A percentile compares a stretch with the other conserved stretches of the same genome.
phyloP scores from a whole-genome alignment of 2,888 invertebrate species.

The Hypomecis atomaria region DNA sequence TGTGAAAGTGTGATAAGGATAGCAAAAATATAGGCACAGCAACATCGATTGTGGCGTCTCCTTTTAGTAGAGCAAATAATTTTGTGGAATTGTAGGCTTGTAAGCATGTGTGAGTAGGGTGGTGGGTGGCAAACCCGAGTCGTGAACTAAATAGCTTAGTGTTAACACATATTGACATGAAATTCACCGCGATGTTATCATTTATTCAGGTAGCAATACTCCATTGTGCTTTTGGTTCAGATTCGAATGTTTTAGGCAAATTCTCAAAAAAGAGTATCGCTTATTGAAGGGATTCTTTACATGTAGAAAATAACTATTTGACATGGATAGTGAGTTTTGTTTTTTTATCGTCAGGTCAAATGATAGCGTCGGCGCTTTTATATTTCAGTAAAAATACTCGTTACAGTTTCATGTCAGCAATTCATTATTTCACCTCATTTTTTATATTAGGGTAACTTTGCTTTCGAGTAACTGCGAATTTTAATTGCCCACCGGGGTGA shows the following conservation, averaged over 20 bases:
- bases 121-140: constrained; percentile 69
- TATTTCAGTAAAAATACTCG: too few species aligned
- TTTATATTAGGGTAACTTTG: constrained; percentile 76
- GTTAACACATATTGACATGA: constrained; percentile 85
- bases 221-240: constrained; percentile 70
- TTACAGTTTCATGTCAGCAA: constrained; percentile 58
- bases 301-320: too few species aligned
- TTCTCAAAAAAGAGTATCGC: too few species aligned
- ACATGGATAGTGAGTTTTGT: too few species aligned
- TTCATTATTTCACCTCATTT: constrained; percentile 77
- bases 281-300: too few species aligned
- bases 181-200: constrained; percentile 84
- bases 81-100: constrained; percentile 40
- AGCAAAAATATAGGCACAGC: too few species aligned
- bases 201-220: constrained; percentile 81
- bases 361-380: too few species aligned
- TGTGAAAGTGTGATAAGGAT: too few species aligned
- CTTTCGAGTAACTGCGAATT: constrained; percentile 76
- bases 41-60: too few species aligned
- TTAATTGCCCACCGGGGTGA: constrained; percentile 69
- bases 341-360: too few species aligned
- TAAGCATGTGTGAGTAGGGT: constrained; percentile 59
- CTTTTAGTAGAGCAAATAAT: too few species aligned
- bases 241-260: constrained; percentile 47
- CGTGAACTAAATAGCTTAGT: constrained; percentile 85